Evolutionary conservation across 2,888 invertebrate species (phyloP).

Genomic region (Junonia oenone): DNA sequence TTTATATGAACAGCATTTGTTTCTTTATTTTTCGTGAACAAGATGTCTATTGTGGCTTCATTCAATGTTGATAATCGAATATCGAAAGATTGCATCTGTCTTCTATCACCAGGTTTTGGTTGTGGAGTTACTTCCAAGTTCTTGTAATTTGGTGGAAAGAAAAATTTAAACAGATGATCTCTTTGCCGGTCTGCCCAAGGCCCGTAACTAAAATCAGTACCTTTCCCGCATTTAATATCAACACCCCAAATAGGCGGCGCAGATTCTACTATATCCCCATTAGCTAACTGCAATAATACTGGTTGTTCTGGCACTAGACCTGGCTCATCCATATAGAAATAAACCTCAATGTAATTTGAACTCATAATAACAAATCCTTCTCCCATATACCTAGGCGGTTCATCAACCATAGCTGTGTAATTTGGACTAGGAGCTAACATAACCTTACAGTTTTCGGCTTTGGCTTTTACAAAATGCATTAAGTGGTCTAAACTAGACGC

Average conservation of each 20-base stretch:
- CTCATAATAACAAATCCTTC: conserved; percentile 98
- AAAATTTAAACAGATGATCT: conserved; percentile 96
- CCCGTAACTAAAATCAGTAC: conserved; percentile 97
- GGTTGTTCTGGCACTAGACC: conserved; percentile 95
- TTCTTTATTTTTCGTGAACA: conserved; percentile 96
- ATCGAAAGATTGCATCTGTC: conserved; percentile 95
- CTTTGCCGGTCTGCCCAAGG: conserved; percentile 99
- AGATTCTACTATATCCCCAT: conserved; percentile 95
- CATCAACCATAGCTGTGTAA: conserved; percentile 94
- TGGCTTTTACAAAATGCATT: conserved; percentile 97
- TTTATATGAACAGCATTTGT: conserved; percentile 98
- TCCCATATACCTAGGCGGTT: conserved; percentile 97
- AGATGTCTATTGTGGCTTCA: conserved; percentile 96
- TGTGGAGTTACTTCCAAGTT: conserved; percentile 88
- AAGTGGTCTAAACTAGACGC: conserved; percentile 95
- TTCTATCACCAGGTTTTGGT: conserved; percentile 91
- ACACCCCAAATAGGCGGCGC: conserved; percentile 97
- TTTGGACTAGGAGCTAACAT: conserved; percentile 97
- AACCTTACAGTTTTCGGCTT: conserved; percentile 96
- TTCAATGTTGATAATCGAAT: conserved; percentile 93
- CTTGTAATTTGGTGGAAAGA: conserved; percentile 94
- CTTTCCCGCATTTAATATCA: conserved; percentile 96
- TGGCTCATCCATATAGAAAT: conserved; percentile 98
- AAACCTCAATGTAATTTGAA: conserved; percentile 95
- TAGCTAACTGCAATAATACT: conserved; percentile 91